Percentiles rank a stretch among this genome's conserved stretches.
These are phyloP conservation scores for Laticauda colubrina DNA, from an alignment of 2,113 vertebrate species.

Conservation along the genomic window DNA sequence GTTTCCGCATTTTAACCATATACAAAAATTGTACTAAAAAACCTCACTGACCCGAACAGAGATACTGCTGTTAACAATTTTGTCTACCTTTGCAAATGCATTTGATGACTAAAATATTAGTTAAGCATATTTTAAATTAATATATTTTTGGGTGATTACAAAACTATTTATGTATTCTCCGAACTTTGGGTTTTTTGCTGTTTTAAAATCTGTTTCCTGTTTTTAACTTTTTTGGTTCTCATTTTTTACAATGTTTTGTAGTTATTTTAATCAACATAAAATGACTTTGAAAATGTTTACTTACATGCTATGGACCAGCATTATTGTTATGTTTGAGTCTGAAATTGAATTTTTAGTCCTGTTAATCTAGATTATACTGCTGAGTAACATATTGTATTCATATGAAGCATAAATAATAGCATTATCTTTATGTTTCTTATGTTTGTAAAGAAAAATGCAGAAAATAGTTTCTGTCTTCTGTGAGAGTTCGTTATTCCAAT, in stretches of 20 bases:
- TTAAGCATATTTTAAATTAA: background rate
- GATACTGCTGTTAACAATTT: background rate
- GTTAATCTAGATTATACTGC: background rate
- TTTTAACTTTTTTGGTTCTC: background rate
- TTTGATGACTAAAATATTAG: background rate
- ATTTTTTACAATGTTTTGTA: background rate
- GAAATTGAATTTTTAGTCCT: background rate
- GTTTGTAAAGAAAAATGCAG: background rate
- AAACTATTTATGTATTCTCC: background rate
- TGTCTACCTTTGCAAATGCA: background rate
- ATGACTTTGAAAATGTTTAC: background rate
- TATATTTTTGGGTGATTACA: background rate
- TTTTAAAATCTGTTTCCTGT: background rate
- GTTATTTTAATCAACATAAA: background rate
- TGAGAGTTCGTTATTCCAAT: background rate
- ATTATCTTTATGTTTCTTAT: background rate
- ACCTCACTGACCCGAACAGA: background rate
- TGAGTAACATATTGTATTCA: background rate
- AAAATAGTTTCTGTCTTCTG: background rate
- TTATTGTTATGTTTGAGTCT: background rate
- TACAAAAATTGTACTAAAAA: background rate
- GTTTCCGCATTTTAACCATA: background rate
- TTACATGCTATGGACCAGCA: background rate
- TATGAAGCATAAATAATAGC: background rate
- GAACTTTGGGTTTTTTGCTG: background rate